phyloP scores from a whole-genome alignment of 2,797 vertebrate species.

The Otus scops region DNA sequence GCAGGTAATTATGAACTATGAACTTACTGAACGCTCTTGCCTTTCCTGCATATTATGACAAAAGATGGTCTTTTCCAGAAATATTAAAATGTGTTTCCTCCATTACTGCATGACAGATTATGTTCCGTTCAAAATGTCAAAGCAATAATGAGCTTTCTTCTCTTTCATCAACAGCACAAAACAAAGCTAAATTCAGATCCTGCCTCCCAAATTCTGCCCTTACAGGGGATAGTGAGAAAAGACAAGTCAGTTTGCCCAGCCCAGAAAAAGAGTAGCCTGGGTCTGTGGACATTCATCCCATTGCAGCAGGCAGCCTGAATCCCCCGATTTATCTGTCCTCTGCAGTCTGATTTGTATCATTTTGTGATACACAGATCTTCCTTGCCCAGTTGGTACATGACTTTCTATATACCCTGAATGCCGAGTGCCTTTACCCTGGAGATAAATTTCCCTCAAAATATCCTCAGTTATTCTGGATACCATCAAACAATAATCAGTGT shows the following conservation, averaged over 20 bases:
- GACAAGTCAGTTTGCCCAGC: not conserved
- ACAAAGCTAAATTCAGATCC: not conserved
- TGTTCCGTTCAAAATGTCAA: constrained; percentile 9
- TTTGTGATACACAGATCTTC: not conserved
- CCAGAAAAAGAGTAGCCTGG: not conserved
- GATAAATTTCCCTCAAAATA: constrained; percentile 43
- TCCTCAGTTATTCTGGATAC: constrained; percentile 41
- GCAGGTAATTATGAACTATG: constrained; percentile 30
- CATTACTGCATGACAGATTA: not conserved
- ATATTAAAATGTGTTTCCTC: constrained; percentile 28
- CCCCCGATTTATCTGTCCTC: not conserved
- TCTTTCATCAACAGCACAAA: not conserved
- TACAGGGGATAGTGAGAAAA: not conserved
- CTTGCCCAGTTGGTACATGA: not conserved
- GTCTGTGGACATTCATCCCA: not conserved
- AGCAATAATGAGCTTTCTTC: not conserved
- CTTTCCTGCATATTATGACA: not conserved
- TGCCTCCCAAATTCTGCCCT: not conserved
- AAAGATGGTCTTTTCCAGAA: not conserved
- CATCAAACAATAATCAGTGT: constrained; percentile 51
- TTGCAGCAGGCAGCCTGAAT: not conserved
- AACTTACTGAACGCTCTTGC: constrained; percentile 10
- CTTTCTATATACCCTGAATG: not conserved
- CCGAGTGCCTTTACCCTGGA: not conserved
- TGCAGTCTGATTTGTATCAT: not conserved